A percentile compares a stretch with the other conserved stretches of the same genome.
These are phyloP conservation scores for Sclerurus mexicanus DNA, from an alignment of 2,113 vertebrate species.

Conservation along the genomic window DNA sequence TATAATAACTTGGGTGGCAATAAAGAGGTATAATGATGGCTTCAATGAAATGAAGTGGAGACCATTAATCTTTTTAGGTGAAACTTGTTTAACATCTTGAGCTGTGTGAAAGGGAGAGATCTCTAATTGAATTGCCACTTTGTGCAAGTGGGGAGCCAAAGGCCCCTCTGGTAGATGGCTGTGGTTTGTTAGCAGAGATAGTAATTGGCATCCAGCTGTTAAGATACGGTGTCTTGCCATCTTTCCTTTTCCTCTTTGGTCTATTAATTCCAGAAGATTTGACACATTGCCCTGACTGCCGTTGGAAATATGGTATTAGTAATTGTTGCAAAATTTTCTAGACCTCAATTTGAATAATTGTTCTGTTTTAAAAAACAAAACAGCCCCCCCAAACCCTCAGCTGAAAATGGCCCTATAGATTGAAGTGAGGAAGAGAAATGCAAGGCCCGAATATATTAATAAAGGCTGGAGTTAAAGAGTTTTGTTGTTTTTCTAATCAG, in stretches of 20 bases:
- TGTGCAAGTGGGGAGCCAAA: not conserved
- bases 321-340: not conserved
- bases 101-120: not conserved
- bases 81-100: not conserved
- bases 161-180: not conserved
- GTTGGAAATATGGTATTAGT: not conserved
- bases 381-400: not conserved
- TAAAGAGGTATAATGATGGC: not conserved
- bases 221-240: not conserved
- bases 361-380: not conserved
- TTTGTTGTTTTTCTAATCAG: not conserved
- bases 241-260: not conserved
- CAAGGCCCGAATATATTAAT: not conserved
- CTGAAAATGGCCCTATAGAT: not conserved
- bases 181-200: not conserved
- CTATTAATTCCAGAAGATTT: constrained; percentile 3
- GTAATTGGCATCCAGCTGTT: constrained; percentile 7
- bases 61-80: not conserved
- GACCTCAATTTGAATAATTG: not conserved
- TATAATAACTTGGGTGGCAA: constrained; percentile 22
- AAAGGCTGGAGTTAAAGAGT: not conserved
- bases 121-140: constrained; percentile 26
- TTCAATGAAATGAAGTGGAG: not conserved
- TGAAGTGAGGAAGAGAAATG: not conserved
- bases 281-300: not conserved